Evolutionary conservation across 2,113 vertebrate genomes (phyloP), one percentile per base, ranked within the genome.

Genomic region (Colius striatus): DNA sequence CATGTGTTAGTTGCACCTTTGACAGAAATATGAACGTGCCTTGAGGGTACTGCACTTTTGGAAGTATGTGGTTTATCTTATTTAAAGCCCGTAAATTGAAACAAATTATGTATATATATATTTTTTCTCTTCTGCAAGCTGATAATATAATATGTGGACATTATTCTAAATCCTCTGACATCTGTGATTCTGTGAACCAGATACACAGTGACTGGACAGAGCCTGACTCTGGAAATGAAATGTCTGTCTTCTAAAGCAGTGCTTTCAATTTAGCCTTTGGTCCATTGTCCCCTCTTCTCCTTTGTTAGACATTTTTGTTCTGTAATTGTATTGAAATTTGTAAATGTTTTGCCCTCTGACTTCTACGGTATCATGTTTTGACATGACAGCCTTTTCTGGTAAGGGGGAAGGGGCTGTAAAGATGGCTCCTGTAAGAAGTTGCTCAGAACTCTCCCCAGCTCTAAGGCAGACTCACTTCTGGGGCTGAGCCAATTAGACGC

Each of bases 11-110:
- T 47, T 84, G 60, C 67, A 83, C 13, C 51, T 94, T 38, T 76
- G 78, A 85, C 88, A 90, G 85, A 92, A 90, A 92, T 89, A 91
- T 53, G 58, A 83, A 73, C 27, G 47, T 92, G 55, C 82, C 85
- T 94, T 26, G 67, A 83, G 82, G 88, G 67, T 80, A 32, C 51
- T 41, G 63, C 60, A 16, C 68, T 83, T 94, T 83, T 76, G 27
- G 8, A 87, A 89, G n/a, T 63, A 41, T 47, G 82, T 27, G 32
- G 15, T 88, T 93, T 91, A 53, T 92, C 79, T 89, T 89, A 30
- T 61, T 90, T 91, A 85, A 93, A 84, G 41, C 22, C 71, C 63
- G 22, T 70, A 68, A 87, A 92, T 51, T 75, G 65, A 91, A 92
- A 75, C 48, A 78, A 78, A 48, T 38, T 36, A 25, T 21, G 10